phyloP scores from a whole-genome alignment of 2,797 vertebrate genomes.

The Myotis planiceps region DNA sequence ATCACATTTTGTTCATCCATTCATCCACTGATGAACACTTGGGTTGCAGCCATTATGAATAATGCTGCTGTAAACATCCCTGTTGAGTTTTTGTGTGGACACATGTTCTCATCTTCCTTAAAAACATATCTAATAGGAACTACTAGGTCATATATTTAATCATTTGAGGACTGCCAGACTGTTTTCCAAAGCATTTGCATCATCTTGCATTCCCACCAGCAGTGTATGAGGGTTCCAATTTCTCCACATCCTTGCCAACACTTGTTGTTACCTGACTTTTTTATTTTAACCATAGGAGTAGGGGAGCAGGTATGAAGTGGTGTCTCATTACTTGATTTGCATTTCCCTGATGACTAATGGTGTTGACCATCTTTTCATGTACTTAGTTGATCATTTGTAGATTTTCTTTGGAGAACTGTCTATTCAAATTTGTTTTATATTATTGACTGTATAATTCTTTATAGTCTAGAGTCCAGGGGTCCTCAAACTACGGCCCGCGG shows the following conservation, averaged over 20 bases:
- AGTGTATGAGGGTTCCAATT: rapidly evolving
- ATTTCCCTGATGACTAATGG: background rate
- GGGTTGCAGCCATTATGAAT: background rate
- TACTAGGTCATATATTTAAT: background rate
- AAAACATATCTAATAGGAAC: background rate
- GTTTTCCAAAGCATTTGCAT: too few relatives aligned
- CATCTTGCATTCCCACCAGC: too few relatives aligned
- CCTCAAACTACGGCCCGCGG: too few relatives aligned
- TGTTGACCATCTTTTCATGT: background rate
- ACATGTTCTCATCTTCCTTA: too few relatives aligned
- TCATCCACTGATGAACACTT: background rate
- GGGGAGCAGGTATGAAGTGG: background rate
- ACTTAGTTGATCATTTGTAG: background rate
- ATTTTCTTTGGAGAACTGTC: background rate
- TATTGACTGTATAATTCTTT: background rate
- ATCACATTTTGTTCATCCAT: background rate
- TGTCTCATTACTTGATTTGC: background rate
- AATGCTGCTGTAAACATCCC: background rate
- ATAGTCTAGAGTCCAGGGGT: too few relatives aligned
- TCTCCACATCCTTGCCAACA: background rate
- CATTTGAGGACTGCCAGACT: background rate
- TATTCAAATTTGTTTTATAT: background rate
- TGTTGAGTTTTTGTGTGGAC: background rate
- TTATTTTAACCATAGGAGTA: background rate
- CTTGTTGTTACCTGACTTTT: background rate